A percentile compares a stretch with the other conserved stretches of the same genome.
Evolutionary conservation across 2,113 vertebrate genomes (phyloP).

Genomic region (Cyprinodon tularosa): DNA sequence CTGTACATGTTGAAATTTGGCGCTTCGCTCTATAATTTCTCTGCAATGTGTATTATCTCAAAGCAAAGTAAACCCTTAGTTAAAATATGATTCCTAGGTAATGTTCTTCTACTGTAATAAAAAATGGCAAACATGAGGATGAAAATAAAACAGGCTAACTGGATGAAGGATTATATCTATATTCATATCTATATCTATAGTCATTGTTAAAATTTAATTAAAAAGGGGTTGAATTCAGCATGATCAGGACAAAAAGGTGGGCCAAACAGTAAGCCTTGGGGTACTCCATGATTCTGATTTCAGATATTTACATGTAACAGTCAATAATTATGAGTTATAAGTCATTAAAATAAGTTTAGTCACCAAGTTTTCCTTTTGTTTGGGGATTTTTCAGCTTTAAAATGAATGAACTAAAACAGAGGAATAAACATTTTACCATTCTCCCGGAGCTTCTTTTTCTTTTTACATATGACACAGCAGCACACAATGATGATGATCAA

Average conservation of each 20-base stretch:
- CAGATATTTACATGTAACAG: background rate
- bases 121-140: no score
- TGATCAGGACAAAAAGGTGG: background rate
- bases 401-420: background rate
- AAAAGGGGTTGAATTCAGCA: background rate
- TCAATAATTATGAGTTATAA: no score
- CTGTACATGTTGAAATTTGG: no score
- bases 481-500: conserved; percentile 36
- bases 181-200: no score
- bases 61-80: no score
- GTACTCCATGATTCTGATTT: background rate
- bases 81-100: no score
- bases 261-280: background rate
- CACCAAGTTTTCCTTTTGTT: rapidly evolving
- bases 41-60: no score
- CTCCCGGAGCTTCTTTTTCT: background rate
- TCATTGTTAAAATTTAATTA: background rate
- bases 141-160: no score
- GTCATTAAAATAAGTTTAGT: rapidly evolving
- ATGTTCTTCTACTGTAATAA: no score
- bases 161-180: no score
- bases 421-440: conserved; percentile 24
- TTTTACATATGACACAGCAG: conserved; percentile 40
- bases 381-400: background rate
- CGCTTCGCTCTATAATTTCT: no score